Percentiles rank a stretch among this genome's conserved stretches.
Evolutionary conservation across 2,888 invertebrate genomes (phyloP).

Genomic region (Drosophila nigricruria): DNA sequence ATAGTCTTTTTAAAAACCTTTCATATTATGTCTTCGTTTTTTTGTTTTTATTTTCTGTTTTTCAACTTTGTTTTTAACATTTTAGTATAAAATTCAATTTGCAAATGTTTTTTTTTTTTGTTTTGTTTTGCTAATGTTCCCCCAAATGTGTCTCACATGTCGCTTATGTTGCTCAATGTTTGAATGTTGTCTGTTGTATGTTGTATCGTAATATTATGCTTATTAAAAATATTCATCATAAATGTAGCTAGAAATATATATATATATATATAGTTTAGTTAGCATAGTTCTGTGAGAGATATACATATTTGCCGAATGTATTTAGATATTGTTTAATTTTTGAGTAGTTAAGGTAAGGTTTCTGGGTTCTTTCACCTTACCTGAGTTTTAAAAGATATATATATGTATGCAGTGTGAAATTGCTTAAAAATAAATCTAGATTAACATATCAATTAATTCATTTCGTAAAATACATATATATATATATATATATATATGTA

Average conservation of each 20-base stretch:
- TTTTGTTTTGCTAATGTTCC: slow-evolving; percentile 69
- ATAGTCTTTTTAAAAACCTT: slow-evolving; percentile 80
- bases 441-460: slow-evolving; percentile 39
- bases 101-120: slow-evolving; percentile 45
- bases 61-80: slow-evolving; percentile 57
- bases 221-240: slow-evolving; percentile 51
- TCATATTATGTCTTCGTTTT: slow-evolving; percentile 65
- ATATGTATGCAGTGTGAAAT: slow-evolving; percentile 31
- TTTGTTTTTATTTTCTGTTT: slow-evolving; percentile 25
- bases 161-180: slow-evolving; percentile 57
- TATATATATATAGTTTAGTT: slow-evolving; percentile 31
- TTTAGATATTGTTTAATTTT: slow-evolving; percentile 42
- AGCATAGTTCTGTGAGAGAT: slow-evolving; percentile 51
- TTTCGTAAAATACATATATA: slow-evolving; percentile 44
- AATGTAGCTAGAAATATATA: slow-evolving; percentile 55
- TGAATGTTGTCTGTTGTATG: slow-evolving; percentile 21
- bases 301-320: slow-evolving; percentile 46
- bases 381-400: slow-evolving; percentile 49
- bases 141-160: slow-evolving; percentile 80
- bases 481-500: slow-evolving; percentile 33
- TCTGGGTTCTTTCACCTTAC: slow-evolving; percentile 40
- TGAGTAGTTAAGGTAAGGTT: slow-evolving; percentile 37
- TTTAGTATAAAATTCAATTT: slow-evolving; percentile 74
- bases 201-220: slow-evolving; percentile 26
- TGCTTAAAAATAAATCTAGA: slow-evolving; percentile 42